Base-by-base conservation (phyloP, 2,113 vertebrate species). In the Piaya cayana region DNA sequence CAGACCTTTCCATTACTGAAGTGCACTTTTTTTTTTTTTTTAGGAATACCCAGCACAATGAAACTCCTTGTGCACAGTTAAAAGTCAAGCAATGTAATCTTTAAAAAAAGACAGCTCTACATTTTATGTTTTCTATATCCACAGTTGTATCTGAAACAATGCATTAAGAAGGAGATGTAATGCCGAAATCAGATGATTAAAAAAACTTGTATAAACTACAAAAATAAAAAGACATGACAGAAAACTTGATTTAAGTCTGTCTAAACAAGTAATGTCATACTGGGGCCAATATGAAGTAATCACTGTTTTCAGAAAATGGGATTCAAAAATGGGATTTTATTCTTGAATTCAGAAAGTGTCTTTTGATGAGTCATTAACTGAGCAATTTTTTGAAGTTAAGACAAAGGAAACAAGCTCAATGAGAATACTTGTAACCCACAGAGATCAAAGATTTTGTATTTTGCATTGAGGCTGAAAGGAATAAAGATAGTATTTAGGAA, bases 141-240 rank as follows among this genome's bases (percentile, higher is more conserved):
- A 71, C 16, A 52, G 59, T 70, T 83, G 42, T 75, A 21, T 52
- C 63, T 77, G 86, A 93, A 85, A 55, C 3, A 64, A 26, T 6
- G 11, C 11, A 55, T 74, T 63, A 9, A 32, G 63, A 58, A 39
- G 59, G 5, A 69, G 13, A 80, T 0, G 5, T 10, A 12, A 76
- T 86, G 60, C 8, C 6, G n/a, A 62, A 82, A 56, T 62, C n/a
- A 55, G 29, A 68, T 70, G 72, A 84, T 67, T 88, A 49, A 67
- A 68, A 96, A 94, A 88, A 68, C 58, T 81, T 12, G 27, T 23
- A 63, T 29, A 68, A 91, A 78, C 34, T 71, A 84, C 65, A 79
- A 89, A 95, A 95, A 93, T 89, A 96, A 82, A 58, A 86, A 74
- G 45, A 76, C 69, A 84, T 58, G 70, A 89, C 88, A 82, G 77